phyloP scores from a whole-genome alignment of 2,888 invertebrate genomes.

The Agonopterix subpropinquella region DNA sequence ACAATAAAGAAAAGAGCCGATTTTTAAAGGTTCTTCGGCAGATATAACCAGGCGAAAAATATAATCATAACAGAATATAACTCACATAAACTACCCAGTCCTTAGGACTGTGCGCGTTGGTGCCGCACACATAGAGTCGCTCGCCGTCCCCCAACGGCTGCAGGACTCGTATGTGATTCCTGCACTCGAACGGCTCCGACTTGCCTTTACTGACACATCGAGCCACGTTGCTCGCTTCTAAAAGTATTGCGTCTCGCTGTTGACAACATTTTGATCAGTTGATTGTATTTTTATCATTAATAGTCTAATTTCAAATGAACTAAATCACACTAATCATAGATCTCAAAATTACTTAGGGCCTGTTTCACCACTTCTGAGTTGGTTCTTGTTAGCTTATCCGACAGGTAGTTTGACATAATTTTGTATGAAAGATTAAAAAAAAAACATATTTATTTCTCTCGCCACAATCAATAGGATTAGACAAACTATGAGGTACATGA shows the following conservation, averaged over 20 bases:
- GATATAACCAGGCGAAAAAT: neutral
- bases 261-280: neutral
- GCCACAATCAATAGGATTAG: too few relatives aligned
- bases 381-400: too few relatives aligned
- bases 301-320: neutral
- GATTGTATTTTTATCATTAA: neutral
- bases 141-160: constrained; percentile 79
- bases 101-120: constrained; percentile 79
- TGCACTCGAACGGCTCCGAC: constrained; percentile 79
- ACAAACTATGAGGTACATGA: too few relatives aligned
- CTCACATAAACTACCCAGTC: constrained; percentile 79
- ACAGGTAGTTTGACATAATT: too few relatives aligned
- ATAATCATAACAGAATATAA: constrained; percentile 10
- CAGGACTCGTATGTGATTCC: constrained; percentile 78
- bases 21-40: neutral
- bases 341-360: too few relatives aligned
- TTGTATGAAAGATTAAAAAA: too few relatives aligned
- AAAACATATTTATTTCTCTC: too few relatives aligned
- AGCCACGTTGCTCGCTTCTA: constrained; percentile 77
- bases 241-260: constrained; percentile 72
- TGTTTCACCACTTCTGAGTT: too few relatives aligned
- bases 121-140: constrained; percentile 78
- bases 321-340: too few relatives aligned
- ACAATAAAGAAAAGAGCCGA: neutral
- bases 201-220: constrained; percentile 79